Conservation (phyloP, 2,113 vertebrate species). For the crab-eating macaque (Macaca fascicularis) region DNA sequence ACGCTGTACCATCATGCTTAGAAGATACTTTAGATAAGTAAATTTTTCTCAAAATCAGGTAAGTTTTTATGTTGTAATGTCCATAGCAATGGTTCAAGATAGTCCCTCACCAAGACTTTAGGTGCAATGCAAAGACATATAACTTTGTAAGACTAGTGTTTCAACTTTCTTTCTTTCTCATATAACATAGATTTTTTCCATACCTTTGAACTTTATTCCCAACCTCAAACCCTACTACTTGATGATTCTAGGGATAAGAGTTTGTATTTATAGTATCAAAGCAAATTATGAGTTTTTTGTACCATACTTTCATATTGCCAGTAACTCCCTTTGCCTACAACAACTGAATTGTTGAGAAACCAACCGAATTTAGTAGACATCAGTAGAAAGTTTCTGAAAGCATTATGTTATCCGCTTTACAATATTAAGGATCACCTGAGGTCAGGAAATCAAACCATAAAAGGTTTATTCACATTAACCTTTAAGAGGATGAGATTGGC, state of each 20-base stretch:
- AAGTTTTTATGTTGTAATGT: background rate
- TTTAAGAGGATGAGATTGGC: background rate
- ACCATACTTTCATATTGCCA: background rate
- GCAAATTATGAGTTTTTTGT: background rate
- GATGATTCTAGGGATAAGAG: background rate
- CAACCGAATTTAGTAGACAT: background rate
- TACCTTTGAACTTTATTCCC: background rate
- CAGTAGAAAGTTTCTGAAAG: background rate
- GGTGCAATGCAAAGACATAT: background rate
- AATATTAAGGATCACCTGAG: background rate
- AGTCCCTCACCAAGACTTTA: background rate
- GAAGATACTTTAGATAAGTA: constrained; percentile 15
- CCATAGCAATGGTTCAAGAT: background rate
- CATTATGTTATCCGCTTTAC: background rate
- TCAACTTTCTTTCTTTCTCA: background rate
- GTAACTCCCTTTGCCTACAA: background rate
- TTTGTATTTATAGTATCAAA: background rate
- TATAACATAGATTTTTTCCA: background rate
- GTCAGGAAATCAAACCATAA: background rate
- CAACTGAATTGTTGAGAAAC: background rate
- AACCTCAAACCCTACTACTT: background rate
- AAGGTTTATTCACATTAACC: background rate
- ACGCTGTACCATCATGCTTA: background rate
- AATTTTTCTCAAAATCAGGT: constrained; percentile 26
- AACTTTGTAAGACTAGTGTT: background rate